Conservation (phyloP, 2,797 vertebrate species). For the Simalia tracyae region DNA sequence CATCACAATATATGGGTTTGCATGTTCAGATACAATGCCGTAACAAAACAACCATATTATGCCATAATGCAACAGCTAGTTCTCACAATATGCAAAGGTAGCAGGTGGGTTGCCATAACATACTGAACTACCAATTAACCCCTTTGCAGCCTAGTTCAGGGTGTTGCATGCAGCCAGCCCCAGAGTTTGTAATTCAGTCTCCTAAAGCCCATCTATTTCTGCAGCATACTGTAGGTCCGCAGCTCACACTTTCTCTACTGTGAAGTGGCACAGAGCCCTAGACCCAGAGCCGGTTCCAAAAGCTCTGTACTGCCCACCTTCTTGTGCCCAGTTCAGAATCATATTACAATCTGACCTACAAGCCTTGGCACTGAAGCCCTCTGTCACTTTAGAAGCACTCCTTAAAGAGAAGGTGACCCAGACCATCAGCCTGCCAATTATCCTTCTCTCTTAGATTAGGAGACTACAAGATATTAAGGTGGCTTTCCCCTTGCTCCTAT, state of each 20-base stretch:
- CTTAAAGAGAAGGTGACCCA: background rate
- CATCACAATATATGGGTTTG: background rate
- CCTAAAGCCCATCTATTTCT: background rate
- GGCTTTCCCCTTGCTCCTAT: too few species aligned
- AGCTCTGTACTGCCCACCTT: background rate
- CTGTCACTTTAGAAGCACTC: background rate
- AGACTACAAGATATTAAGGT: background rate
- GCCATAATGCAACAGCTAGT: background rate
- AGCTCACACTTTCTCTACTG: background rate
- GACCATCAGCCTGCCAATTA: background rate
- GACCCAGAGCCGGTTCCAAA: background rate
- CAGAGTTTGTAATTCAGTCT: background rate
- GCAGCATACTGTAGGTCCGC: background rate
- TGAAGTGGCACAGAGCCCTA: background rate
- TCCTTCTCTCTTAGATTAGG: too few species aligned
- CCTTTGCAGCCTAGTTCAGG: background rate
- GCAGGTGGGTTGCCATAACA: background rate
- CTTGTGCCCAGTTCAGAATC: background rate
- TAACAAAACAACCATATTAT: background rate
- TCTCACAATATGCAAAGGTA: background rate
- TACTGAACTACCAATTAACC: background rate
- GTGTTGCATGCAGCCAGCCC: background rate
- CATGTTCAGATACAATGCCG: background rate
- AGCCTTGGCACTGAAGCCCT: background rate
- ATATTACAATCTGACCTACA: conserved; percentile 23